phyloP scores from a whole-genome alignment of 2,888 invertebrate species.

The Calameuta filiformis region DNA sequence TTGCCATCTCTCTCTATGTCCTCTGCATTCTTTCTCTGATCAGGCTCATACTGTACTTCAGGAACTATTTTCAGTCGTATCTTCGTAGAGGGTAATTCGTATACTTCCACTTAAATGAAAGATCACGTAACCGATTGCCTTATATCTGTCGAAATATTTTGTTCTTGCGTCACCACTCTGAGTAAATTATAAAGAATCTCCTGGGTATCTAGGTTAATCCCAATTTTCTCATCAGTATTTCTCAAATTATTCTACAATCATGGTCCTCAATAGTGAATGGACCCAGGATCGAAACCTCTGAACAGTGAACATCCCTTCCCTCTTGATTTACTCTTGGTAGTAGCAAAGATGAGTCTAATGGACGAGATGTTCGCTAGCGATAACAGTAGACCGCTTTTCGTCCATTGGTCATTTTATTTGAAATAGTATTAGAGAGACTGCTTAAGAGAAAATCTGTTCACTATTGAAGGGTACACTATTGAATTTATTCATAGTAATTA shows the following conservation, averaged over 20 bases:
- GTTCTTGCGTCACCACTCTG: background rate
- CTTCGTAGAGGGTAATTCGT: conserved; percentile 40
- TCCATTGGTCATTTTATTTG: background rate
- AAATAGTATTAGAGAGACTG: background rate
- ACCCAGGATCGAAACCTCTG: background rate
- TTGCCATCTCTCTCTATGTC: conserved; percentile 61
- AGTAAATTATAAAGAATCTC: background rate
- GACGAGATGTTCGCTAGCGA: background rate
- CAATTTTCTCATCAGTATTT: background rate
- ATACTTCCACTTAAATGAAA: background rate
- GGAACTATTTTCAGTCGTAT: conserved; percentile 57
- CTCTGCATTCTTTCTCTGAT: conserved; percentile 60
- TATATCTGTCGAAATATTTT: background rate
- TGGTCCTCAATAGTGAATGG: background rate
- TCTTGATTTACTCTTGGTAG: background rate
- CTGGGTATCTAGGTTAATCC: background rate
- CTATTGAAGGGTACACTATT: background rate
- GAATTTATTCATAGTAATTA: background rate
- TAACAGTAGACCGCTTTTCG: background rate
- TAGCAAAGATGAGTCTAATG: background rate
- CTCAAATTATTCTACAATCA: background rate
- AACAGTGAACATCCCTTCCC: background rate
- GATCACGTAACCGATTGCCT: conserved; percentile 3
- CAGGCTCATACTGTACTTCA: conserved; percentile 58
- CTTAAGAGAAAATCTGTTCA: background rate